phyloP scores from a whole-genome alignment of 1,140 invertebrate species.

The Whitmania pigra region DNA sequence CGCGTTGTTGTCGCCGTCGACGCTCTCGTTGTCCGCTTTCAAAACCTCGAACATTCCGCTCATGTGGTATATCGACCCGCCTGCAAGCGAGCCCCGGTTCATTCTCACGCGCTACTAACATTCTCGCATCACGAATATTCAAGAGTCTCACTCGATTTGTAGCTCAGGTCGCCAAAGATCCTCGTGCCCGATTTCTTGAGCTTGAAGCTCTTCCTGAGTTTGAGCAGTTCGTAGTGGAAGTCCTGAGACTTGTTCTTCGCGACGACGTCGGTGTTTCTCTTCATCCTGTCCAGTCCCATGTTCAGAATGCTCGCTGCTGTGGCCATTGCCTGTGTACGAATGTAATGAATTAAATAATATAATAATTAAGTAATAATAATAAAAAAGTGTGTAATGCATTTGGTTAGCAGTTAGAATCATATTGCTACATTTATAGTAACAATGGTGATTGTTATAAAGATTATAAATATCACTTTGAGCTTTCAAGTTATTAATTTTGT shows the following conservation, averaged over 20 bases:
- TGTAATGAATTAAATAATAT: conserved; percentile 17
- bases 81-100: conserved; percentile 29
- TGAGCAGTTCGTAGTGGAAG: conserved; percentile 80
- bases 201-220: conserved; percentile 82
- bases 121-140: not conserved
- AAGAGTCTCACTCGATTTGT: conserved; percentile 55
- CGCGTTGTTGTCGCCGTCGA: conserved; percentile 45
- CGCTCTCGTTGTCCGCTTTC: conserved; percentile 57
- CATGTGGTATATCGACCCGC: conserved; percentile 78
- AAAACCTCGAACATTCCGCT: conserved; percentile 89
- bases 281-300: conserved; percentile 69
- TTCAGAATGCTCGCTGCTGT: conserved; percentile 68
- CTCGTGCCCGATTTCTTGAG: conserved; percentile 86
- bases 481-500: too few relatives aligned
- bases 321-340: conserved; percentile 52
- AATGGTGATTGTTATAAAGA: not conserved
- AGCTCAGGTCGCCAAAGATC: conserved; percentile 90
- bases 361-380: not conserved
- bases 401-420: too few relatives aligned
- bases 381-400: too few relatives aligned
- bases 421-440: not conserved
- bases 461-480: too few relatives aligned
- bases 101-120: not conserved
- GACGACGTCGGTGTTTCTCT: conserved; percentile 64
- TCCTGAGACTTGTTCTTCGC: conserved; percentile 54